phyloP scores from a whole-genome alignment of 2,797 vertebrate species.

The Danio aesculapii region DNA sequence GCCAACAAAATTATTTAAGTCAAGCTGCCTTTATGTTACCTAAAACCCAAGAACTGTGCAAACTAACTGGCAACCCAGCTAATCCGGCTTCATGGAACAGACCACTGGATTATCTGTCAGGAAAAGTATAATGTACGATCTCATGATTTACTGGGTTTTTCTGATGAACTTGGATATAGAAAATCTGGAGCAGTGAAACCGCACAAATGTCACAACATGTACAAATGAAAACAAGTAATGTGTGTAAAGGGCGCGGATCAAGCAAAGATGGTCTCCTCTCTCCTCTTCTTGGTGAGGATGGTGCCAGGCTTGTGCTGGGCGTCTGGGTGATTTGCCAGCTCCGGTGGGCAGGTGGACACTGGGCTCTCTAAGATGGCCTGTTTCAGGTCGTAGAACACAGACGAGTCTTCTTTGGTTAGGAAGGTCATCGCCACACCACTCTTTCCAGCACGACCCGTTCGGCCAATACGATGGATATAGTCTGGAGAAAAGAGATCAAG shows the following conservation, averaged over 20 bases:
- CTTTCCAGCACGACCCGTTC: slow-evolving; percentile 96
- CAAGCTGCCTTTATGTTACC: too few relatives aligned
- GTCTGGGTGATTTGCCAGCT: slow-evolving; percentile 96
- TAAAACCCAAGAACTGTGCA: too few relatives aligned
- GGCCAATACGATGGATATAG: slow-evolving; percentile 98
- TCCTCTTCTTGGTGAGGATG: slow-evolving; percentile 98
- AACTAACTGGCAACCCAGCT: too few relatives aligned
- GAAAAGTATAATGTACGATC: neutral
- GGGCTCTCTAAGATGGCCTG: slow-evolving; percentile 98
- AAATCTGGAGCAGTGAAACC: neutral
- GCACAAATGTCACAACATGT: neutral
- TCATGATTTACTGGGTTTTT: neutral
- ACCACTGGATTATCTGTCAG: neutral
- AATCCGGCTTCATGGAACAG: neutral
- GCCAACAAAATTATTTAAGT: too few relatives aligned
- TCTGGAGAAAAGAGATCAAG: slow-evolving; percentile 75
- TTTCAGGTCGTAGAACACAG: slow-evolving; percentile 97
- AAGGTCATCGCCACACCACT: slow-evolving; percentile 96
- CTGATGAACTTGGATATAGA: neutral
- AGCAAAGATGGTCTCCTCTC: slow-evolving; percentile 98
- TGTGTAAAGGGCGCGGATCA: slow-evolving; percentile 67
- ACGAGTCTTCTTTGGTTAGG: slow-evolving; percentile 96
- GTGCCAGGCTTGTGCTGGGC: slow-evolving; percentile 98
- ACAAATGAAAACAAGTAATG: neutral
- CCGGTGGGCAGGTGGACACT: slow-evolving; percentile 94